Evolutionary conservation across 2,797 vertebrate species (phyloP).

Genomic region (Sphenodon punctatus): DNA sequence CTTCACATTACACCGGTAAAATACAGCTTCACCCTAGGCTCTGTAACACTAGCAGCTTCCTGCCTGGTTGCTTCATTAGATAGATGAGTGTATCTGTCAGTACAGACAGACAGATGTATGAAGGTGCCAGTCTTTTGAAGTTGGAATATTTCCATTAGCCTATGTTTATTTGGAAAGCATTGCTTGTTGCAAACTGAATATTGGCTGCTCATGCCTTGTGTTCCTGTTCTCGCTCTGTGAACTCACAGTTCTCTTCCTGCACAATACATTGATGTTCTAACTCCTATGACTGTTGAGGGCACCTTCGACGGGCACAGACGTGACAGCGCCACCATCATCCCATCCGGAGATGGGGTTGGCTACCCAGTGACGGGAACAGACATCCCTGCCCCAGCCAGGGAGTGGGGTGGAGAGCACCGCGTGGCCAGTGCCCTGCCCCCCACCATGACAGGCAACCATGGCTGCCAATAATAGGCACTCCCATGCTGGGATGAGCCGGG

Average conservation of each 20-base stretch:
- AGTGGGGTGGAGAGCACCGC: no score
- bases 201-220: background rate
- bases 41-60: constrained; percentile 18
- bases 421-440: background rate
- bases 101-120: background rate
- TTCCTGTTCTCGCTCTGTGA: background rate
- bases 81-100: background rate
- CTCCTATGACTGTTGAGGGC: no score
- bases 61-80: constrained; percentile 21
- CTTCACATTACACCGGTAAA: no score
- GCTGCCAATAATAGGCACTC: no score
- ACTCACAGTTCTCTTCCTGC: background rate
- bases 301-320: no score
- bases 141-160: background rate
- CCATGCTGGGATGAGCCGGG: no score
- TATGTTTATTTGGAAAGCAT: background rate
- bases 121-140: background rate
- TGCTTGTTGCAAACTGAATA: background rate
- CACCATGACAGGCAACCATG: no score
- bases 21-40: no score
- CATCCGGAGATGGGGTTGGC: no score
- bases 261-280: background rate
- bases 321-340: no score
- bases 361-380: no score
- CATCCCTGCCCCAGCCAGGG: no score